Conservation (phyloP, 2,797 vertebrate genomes). For the Neopelma chrysocephalum region DNA sequence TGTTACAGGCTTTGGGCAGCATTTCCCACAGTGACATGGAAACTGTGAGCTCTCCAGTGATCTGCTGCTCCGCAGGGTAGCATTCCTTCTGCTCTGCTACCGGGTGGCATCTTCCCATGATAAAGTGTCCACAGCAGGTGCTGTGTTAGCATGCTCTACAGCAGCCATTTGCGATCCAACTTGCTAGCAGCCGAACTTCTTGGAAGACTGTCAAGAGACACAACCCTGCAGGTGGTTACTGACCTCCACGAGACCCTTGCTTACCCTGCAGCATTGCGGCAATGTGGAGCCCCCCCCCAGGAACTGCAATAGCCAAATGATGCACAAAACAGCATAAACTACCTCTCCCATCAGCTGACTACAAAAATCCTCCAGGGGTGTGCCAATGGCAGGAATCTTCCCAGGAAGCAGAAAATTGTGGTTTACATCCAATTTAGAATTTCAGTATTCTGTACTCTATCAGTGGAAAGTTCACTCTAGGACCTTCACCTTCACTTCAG, state of each 20-base stretch:
- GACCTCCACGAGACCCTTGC: accelerated
- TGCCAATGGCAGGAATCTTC: background rate
- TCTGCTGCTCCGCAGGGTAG: accelerated
- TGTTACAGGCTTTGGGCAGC: accelerated
- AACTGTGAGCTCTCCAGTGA: accelerated
- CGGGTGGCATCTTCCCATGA: too few relatives aligned
- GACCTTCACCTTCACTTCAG: background rate
- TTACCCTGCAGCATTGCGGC: background rate
- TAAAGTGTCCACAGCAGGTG: background rate
- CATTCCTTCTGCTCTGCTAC: background rate
- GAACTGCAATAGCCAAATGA: background rate
- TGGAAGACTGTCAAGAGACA: background rate
- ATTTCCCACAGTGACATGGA: background rate
- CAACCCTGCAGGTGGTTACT: background rate
- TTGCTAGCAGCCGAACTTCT: background rate
- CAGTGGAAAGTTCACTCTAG: background rate
- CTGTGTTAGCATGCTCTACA: background rate
- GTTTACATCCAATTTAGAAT: background rate
- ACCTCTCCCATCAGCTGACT: background rate
- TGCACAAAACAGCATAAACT: accelerated
- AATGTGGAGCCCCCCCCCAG: background rate
- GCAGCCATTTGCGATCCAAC: background rate
- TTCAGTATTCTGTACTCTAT: background rate
- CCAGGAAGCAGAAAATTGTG: background rate
- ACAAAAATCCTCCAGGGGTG: background rate